These are phyloP conservation scores for Metalampra italica DNA, from an alignment of 2,888 invertebrate species.

Conservation along the genomic window DNA sequence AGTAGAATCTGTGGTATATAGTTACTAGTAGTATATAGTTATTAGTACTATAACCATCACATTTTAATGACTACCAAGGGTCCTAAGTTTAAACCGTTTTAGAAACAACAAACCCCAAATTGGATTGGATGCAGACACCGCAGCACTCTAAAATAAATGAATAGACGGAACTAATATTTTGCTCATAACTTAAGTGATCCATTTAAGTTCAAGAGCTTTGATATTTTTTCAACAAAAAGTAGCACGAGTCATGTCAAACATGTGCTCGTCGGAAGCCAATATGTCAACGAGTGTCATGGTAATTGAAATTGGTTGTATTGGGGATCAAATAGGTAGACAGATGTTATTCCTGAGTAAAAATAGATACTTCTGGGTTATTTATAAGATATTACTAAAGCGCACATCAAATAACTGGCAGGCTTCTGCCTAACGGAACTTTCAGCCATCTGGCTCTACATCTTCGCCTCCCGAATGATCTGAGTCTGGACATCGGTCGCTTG, in stretches of 20 bases:
- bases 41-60: too few species aligned
- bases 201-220: slow-evolving; percentile 20
- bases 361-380: slow-evolving; percentile 1
- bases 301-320: slow-evolving; percentile 53
- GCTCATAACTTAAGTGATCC: slow-evolving; percentile 15
- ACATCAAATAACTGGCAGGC: too few species aligned
- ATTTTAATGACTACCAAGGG: too few species aligned
- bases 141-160: background rate
- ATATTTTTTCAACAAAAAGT: slow-evolving; percentile 19
- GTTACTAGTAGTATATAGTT: too few species aligned
- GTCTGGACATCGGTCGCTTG: too few species aligned
- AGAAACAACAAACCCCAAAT: too few species aligned
- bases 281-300: slow-evolving; percentile 27
- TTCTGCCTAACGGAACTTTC: too few species aligned
- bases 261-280: slow-evolving; percentile 26
- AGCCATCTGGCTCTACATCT: too few species aligned
- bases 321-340: slow-evolving; percentile 2
- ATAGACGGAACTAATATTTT: background rate
- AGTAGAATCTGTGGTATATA: too few species aligned
- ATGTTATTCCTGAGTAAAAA: slow-evolving; percentile 1
- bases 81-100: too few species aligned
- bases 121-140: background rate
- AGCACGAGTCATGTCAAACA: slow-evolving; percentile 40
- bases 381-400: too few species aligned
- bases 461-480: too few species aligned